Base-by-base conservation (phyloP, 2,888 invertebrate genomes). In the Anthophora plumipes region DNA sequence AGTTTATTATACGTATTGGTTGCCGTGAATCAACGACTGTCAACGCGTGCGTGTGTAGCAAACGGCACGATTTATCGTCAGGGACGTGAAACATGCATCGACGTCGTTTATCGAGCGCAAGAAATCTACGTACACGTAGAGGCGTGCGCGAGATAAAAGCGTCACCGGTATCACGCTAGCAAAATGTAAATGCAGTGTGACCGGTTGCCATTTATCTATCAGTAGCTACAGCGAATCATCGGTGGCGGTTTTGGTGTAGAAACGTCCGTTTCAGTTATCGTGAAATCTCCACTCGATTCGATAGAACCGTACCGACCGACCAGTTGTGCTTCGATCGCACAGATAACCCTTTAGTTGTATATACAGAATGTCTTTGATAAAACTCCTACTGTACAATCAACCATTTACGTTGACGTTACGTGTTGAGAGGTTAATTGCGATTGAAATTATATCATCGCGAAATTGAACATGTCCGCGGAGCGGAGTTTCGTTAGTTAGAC, bases 181-280 rank as follows among this genome's bases (percentile, higher is more conserved):
- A 46, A n/a, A 73, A 76, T 77, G 82, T 61, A 77, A 78, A 77
- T 67, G 82, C 79, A 86, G 67, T 55, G 41, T 57, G 77, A 81
- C 79, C 74, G 80, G 80, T 75, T 69, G 17, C 43, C 74, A 82
- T 80, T 68, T 86, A 82, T 84, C 78, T 76, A 71, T 80, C 78
- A 72, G 52, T 86, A 60, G 76, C 57, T 55, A 61, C 64, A 72
- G 59, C 59, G 64, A 48, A 77, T 78, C 77, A 70, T 84, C 78
- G 50, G 73, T 67, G 64, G 73, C 48, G 77, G 64, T 80, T 77
- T 75, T 70, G 57, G 64, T 64, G 37, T 37, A 55, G 55, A 75
- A 66, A 72, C 50, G 77, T 20, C 60, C 60, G 60, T 60, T n/a
- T 60, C 39, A 77, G 82, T 82, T 85, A 77, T 87, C 87, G 48